phyloP scores from a whole-genome alignment of 2,113 vertebrate genomes.

The Formicarius rufipectus region DNA sequence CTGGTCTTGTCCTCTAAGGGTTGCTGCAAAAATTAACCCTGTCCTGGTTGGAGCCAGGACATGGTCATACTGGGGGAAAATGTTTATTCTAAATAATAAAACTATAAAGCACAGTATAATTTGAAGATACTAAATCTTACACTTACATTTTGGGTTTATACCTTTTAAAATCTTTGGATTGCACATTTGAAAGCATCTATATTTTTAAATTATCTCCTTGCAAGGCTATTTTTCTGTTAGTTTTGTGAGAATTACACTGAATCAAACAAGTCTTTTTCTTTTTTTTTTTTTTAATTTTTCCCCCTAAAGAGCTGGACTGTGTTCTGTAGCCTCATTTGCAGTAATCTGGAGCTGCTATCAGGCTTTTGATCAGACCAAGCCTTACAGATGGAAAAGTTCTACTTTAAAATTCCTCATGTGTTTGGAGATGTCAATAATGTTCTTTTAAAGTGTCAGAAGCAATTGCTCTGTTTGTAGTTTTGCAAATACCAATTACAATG shows the following conservation, averaged over 20 bases:
- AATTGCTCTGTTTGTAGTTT: constrained; percentile 51
- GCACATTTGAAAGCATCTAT: background rate
- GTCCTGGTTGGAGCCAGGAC: background rate
- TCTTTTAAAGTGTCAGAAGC: constrained; percentile 72
- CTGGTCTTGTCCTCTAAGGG: background rate
- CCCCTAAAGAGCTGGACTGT: background rate
- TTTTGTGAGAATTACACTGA: constrained; percentile 35
- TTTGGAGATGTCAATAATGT: constrained; percentile 67
- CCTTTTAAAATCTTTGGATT: background rate
- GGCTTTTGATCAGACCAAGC: constrained; percentile 70
- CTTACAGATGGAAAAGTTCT: constrained; percentile 70
- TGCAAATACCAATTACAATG: background rate
- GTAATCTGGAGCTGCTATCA: constrained; percentile 64
- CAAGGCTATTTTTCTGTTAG: constrained; percentile 36
- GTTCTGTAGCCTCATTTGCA: constrained; percentile 41
- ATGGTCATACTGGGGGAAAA: background rate
- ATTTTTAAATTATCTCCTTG: background rate
- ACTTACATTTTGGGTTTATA: background rate
- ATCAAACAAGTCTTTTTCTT: background rate
- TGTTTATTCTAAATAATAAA: background rate
- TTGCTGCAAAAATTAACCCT: background rate
- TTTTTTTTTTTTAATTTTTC: background rate
- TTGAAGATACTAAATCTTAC: background rate
- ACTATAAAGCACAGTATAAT: background rate
- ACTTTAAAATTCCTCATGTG: constrained; percentile 66